Conservation (phyloP, 2,888 invertebrate genomes). For the Arrhopalites spinosus region DNA sequence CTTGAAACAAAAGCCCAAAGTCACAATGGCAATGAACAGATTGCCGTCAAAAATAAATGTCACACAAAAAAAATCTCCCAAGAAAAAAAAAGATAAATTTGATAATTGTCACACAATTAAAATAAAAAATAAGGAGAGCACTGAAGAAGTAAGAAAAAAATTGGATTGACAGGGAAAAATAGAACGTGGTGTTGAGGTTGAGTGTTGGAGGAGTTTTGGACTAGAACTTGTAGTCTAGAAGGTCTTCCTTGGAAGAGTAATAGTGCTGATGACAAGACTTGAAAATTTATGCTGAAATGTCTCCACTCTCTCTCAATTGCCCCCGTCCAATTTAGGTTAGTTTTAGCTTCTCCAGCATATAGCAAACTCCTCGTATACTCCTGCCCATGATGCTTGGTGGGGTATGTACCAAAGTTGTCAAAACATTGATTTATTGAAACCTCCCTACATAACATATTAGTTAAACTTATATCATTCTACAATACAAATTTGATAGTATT, state of each 20-base stretch:
- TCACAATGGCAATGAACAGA: neutral
- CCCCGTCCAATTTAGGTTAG: constrained; percentile 5
- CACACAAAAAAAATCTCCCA: neutral
- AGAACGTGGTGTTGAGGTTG: constrained; percentile 2
- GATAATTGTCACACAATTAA: neutral
- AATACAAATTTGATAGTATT: too few species aligned
- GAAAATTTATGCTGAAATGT: neutral
- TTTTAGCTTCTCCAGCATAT: neutral
- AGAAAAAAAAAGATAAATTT: neutral
- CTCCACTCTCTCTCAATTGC: neutral
- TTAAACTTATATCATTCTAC: too few species aligned
- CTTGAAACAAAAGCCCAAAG: neutral
- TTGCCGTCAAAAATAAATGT: neutral
- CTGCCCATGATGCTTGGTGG: neutral
- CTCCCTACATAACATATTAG: neutral
- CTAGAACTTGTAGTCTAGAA: neutral
- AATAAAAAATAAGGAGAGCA: neutral
- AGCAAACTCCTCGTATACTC: neutral
- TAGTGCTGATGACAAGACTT: neutral
- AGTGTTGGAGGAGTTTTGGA: neutral
- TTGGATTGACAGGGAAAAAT: neutral
- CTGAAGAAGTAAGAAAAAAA: neutral
- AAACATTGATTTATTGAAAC: neutral
- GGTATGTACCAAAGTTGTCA: neutral
- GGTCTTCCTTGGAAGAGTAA: neutral